Evolutionary conservation across 1,140 invertebrate genomes (phyloP).

Genomic region (Ganaspis sp.): DNA sequence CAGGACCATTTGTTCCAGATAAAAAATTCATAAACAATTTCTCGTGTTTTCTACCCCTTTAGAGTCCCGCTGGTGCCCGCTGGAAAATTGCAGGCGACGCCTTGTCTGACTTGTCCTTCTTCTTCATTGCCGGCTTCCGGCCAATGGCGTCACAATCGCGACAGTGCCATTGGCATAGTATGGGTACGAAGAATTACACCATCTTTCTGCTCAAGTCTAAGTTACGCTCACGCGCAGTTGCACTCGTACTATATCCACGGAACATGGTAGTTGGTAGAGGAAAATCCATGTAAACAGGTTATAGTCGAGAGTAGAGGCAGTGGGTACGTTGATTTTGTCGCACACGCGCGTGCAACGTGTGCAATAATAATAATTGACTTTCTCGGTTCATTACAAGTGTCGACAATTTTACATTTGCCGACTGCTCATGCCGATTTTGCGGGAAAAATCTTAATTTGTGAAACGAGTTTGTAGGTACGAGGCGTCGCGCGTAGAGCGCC

Average conservation of each 20-base stretch:
- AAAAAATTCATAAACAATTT: slow-evolving; percentile 7
- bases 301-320: slow-evolving; percentile 12
- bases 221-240: slow-evolving; percentile 36
- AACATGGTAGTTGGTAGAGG: background rate
- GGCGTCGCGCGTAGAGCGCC: slow-evolving; percentile 27
- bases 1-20: background rate
- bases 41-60: background rate
- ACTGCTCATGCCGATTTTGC: slow-evolving; percentile 37
- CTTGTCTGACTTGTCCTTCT: slow-evolving; percentile 30
- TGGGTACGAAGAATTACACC: slow-evolving; percentile 37
- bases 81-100: slow-evolving; percentile 42
- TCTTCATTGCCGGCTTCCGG: slow-evolving; percentile 14
- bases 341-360: slow-evolving; percentile 22
- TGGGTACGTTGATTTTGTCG: slow-evolving; percentile 1
- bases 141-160: slow-evolving; percentile 36
- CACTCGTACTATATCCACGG: slow-evolving; percentile 42
- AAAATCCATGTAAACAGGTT: slow-evolving; percentile 27
- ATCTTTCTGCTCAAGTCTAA: slow-evolving; percentile 30
- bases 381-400: background rate
- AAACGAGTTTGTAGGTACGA: slow-evolving; percentile 22
- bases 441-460: slow-evolving; percentile 20
- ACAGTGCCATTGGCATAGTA: background rate
- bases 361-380: background rate
- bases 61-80: too few species aligned
- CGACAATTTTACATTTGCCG: slow-evolving; percentile 41